Percentiles rank a stretch among this genome's conserved stretches.
Conservation (phyloP, 2,888 invertebrate species). For the Rhagonycha fulva region DNA sequence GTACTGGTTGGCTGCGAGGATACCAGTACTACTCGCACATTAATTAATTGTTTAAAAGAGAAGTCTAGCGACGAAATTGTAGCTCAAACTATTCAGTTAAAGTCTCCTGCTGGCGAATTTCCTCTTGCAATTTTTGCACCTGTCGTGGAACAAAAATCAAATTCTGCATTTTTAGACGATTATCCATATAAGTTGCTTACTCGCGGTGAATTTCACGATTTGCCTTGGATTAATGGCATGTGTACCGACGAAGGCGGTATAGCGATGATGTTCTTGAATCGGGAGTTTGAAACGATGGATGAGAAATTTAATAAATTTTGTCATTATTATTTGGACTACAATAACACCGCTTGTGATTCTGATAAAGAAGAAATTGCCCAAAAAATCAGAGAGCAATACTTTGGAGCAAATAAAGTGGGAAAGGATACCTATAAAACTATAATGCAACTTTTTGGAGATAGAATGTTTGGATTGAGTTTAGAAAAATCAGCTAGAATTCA, state of each 20-base stretch:
- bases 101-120: conserved; percentile 58
- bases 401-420: conserved; percentile 35
- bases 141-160: conserved; percentile 45
- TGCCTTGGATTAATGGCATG: conserved; percentile 71
- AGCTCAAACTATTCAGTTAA: conserved; percentile 59
- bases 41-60: conserved; percentile 68
- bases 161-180: conserved; percentile 66
- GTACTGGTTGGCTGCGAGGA: conserved; percentile 63
- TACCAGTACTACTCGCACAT: conserved; percentile 55
- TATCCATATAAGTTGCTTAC: conserved; percentile 66
- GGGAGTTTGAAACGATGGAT: conserved; percentile 47
- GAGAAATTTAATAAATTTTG: conserved; percentile 41
- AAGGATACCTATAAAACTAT: conserved; percentile 31
- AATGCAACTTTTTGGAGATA: conserved; percentile 1
- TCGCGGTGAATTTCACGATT: conserved; percentile 63
- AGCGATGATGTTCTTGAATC: background rate
- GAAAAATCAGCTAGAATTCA: background rate
- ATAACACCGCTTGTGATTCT: conserved; percentile 38
- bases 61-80: conserved; percentile 64
- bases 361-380: conserved; percentile 34
- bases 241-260: conserved; percentile 67
- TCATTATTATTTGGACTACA: conserved; percentile 40
- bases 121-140: conserved; percentile 45
- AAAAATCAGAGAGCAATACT: conserved; percentile 42
- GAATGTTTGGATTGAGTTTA: conserved; percentile 39